Evolutionary conservation across 2,888 invertebrate genomes (phyloP), one percentile per base, ranked within the genome.

Genomic region (Elmis aenea): DNA sequence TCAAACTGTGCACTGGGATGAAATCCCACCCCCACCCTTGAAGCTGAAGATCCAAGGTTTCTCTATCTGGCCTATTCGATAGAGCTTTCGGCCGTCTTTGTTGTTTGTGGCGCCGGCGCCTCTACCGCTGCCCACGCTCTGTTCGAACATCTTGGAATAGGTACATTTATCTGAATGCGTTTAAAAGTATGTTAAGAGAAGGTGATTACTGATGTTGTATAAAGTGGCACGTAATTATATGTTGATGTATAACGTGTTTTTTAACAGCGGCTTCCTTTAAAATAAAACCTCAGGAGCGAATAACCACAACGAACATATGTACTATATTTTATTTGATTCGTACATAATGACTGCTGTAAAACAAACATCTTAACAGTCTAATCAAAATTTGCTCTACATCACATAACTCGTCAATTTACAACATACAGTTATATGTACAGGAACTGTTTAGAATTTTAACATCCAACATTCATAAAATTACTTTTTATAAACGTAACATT

Each of bases 41-140:
- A 26, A 40, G 27, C 41, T 43, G 43, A 46, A 37, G 45, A 33
- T 42, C 30, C 34, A 28, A 31, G 21, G 13, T 39, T 20, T 47
- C 43, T 44, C 48, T 47, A 44, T 48, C 48, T 42, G 41, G 37
- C 46, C 32, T 18, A 11, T 33, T 28, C 15, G 26, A 27, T 28
- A 34, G 9, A 11, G 23, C n/a, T 12, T 36, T 14, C 8, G 13
- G 24, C 12, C 18, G 13, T 38, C 42, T 38, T 28, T 10, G 26
- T 42, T 34, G 8, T 20, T 28, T 27, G 34, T 45, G 43, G 51
- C 53, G 53, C 53, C 53, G 51, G 53, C 51, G 53, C 50, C 43
- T 35, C 35, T 46, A 31, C 33, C 28, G 34, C 48, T 23, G 39
- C 53, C 53, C 47, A 53, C 53, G 47, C 48, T 41, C 40, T 33